Conservation (phyloP, 2,797 vertebrate species). For the Spinibarbus caldwelli region DNA sequence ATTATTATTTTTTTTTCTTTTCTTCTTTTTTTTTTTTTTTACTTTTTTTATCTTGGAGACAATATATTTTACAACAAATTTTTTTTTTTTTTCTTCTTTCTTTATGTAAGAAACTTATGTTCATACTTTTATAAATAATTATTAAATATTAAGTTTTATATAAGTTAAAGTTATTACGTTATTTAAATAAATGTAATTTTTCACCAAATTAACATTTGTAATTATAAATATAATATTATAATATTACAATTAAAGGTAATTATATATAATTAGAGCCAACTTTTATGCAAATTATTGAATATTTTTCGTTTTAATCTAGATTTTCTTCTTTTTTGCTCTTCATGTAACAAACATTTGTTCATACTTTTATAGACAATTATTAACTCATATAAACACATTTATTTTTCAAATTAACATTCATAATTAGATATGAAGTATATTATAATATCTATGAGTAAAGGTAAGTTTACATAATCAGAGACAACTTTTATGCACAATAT, state of each 20-base stretch:
- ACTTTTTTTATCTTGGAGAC: not conserved
- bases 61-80: not conserved
- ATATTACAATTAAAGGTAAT: not conserved
- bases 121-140: not conserved
- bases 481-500: not conserved
- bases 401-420: not conserved
- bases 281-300: too few species aligned
- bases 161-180: too few species aligned
- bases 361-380: not conserved
- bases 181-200: too few species aligned
- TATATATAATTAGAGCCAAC: not conserved
- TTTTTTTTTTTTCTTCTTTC: too few species aligned
- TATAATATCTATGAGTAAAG: not conserved
- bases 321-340: not conserved
- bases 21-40: not conserved
- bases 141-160: not conserved
- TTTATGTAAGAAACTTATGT: not conserved
- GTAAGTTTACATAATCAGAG: not conserved
- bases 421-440: not conserved
- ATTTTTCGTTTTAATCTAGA: not conserved
- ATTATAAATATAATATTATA: not conserved
- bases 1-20: too few species aligned
- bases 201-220: not conserved
- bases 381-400: not conserved
- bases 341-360: not conserved